These are phyloP conservation scores for Loriculus beryllinus DNA, from an alignment of 2,797 vertebrate species.

Conservation along the genomic window DNA sequence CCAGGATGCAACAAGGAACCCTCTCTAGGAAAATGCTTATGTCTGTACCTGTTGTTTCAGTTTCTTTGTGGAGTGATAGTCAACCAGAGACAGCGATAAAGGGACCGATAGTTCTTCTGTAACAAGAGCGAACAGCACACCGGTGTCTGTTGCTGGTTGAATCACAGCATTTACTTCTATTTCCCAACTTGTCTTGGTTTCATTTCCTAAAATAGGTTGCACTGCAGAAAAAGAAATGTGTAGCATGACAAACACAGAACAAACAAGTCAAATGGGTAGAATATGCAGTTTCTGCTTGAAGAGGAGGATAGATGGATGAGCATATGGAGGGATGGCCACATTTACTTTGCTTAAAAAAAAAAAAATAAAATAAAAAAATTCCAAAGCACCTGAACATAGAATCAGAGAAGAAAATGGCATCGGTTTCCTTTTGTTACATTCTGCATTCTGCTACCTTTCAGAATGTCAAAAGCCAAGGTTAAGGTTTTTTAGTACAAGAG, in stretches of 20 bases:
- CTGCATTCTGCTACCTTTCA: not conserved
- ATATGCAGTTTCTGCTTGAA: not conserved
- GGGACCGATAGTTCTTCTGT: slow-evolving; percentile 80
- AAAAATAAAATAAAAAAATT: not conserved
- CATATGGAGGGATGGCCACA: not conserved
- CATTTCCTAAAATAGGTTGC: slow-evolving; percentile 47
- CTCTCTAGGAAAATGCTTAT: not conserved
- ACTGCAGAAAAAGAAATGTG: slow-evolving; percentile 36
- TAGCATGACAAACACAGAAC: not conserved
- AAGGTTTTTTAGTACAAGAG: not conserved
- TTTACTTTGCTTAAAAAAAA: not conserved
- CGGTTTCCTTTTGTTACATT: not conserved
- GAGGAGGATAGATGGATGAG: not conserved
- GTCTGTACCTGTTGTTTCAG: slow-evolving; percentile 85
- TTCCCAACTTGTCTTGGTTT: slow-evolving; percentile 76
- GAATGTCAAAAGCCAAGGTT: not conserved
- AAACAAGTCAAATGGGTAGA: not conserved
- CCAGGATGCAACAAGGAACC: not conserved
- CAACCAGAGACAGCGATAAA: slow-evolving; percentile 86
- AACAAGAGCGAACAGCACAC: slow-evolving; percentile 88
- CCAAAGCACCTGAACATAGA: not conserved
- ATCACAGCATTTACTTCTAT: slow-evolving; percentile 82
- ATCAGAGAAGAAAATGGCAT: not conserved
- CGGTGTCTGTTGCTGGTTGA: slow-evolving; percentile 84
- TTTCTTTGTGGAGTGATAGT: slow-evolving; percentile 86